A percentile compares a stretch with the other conserved stretches of the same genome.
phyloP scores from a whole-genome alignment of 2,113 vertebrate genomes.

The Laterallus jamaicensis region DNA sequence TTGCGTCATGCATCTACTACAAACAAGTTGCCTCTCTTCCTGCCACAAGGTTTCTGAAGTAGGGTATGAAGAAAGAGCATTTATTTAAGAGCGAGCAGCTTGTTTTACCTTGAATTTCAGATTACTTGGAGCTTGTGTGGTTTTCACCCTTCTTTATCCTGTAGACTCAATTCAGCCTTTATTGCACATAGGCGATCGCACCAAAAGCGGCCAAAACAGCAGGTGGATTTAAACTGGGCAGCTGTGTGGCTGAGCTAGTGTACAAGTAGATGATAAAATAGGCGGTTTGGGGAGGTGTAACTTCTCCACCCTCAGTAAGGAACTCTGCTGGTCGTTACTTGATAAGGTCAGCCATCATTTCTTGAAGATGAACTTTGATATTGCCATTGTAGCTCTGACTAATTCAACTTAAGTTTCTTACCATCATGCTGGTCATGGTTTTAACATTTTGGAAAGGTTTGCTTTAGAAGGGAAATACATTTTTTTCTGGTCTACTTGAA shows the following conservation, averaged over 20 bases:
- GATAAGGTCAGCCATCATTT: slow-evolving; percentile 52
- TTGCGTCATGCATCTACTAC: neutral
- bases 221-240: slow-evolving; percentile 43
- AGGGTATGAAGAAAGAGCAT: neutral
- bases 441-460: slow-evolving; percentile 30
- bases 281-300: slow-evolving; percentile 31
- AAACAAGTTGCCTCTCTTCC: neutral
- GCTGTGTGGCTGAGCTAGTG: neutral
- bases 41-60: neutral
- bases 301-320: slow-evolving; percentile 29
- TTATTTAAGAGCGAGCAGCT: neutral
- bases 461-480: slow-evolving; percentile 5
- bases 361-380: slow-evolving; percentile 52
- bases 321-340: slow-evolving; percentile 38
- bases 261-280: slow-evolving; percentile 53
- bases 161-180: neutral
- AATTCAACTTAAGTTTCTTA: slow-evolving; percentile 15
- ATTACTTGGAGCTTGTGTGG: neutral
- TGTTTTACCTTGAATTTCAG: neutral
- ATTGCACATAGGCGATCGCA: neutral
- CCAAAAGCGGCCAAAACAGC: neutral
- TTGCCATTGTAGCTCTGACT: slow-evolving; percentile 38
- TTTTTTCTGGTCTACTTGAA: slow-evolving; percentile 32
- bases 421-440: neutral
- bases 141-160: neutral